Evolutionary conservation across 2,888 invertebrate genomes (phyloP).

Genomic region (Drosophila paramelanica): DNA sequence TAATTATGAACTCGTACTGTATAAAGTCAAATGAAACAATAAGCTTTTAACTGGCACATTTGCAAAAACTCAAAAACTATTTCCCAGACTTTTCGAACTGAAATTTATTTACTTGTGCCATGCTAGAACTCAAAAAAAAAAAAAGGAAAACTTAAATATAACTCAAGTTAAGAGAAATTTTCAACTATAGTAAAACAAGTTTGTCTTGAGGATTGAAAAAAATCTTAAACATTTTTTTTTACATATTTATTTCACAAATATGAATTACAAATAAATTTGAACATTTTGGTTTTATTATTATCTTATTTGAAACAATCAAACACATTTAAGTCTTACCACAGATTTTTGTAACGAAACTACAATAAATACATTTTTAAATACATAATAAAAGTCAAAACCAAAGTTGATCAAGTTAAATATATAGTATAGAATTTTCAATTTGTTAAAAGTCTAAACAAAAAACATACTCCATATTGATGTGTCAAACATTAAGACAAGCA

Average conservation of each 20-base stretch:
- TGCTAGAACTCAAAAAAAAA: slow-evolving; percentile 22
- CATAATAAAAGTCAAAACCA: not conserved
- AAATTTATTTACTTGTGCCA: slow-evolving; percentile 51
- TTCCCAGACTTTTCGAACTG: slow-evolving; percentile 41
- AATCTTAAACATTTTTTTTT: not conserved
- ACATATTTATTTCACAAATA: not conserved
- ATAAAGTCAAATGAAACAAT: slow-evolving; percentile 26
- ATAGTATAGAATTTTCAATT: slow-evolving; percentile 2
- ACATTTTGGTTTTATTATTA: too few species aligned
- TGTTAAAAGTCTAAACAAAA: slow-evolving; percentile 2
- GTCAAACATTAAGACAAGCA: slow-evolving; percentile 2
- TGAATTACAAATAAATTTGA: not conserved
- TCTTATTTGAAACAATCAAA: not conserved
- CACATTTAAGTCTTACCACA: not conserved
- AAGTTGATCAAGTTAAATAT: not conserved
- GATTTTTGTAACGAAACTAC: not conserved
- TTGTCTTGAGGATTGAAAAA: slow-evolving; percentile 3
- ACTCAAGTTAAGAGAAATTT: slow-evolving; percentile 21
- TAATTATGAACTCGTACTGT: slow-evolving; percentile 15
- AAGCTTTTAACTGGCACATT: slow-evolving; percentile 22
- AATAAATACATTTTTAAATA: slow-evolving; percentile 1
- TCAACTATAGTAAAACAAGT: slow-evolving; percentile 3
- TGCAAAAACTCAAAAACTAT: slow-evolving; percentile 6
- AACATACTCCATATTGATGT: slow-evolving; percentile 3
- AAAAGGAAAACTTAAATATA: slow-evolving; percentile 6